Base-by-base conservation (phyloP, 2,113 vertebrate species). In the Acanthochromis polyacanthus region DNA sequence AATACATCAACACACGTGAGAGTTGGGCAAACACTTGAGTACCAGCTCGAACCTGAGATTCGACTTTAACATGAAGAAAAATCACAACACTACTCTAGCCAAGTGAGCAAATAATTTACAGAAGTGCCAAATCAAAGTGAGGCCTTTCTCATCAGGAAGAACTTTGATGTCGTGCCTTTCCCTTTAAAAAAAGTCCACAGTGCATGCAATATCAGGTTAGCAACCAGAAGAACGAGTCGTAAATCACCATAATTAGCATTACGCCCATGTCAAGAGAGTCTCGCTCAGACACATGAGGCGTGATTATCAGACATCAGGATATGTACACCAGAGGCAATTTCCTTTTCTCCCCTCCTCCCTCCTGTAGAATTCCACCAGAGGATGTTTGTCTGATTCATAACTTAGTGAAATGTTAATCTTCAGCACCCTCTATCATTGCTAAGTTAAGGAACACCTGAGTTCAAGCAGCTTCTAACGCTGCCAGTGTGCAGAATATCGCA, bases 161-260 rank as follows among this genome's bases (percentile, higher is more conserved):
- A 67, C 19, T 74, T 30, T 74, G 55, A n/a, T n/a, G 17, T 19
- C 17, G 28, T 2, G 11, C 50, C 12, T 60, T 48, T 60, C 40
- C 32, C 48, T 73, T n/a, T 55, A 48, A 65, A 63, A 72, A 36
- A 72, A 59, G 72, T 46, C 55, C 17, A 36, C 59, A 66, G 45
- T 51, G 10, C 10, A 22, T 64, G 80, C 58, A 22, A 69, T 80
- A 63, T 71, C 45, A 84, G 58, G 66, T 55, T 55, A 67, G 70
- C 80, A 88, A 88, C 88, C 81, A 71, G 62, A 80, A 32, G 84
- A 86, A 91, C 71, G 4, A 87, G 88, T 90, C 60, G 68, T 90
- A 87, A 91, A 89, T 93, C 85, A 87, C n/a, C 75, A 58, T 86
- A 84, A 92, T 92, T 89, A 91, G 53, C 43, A 88, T 80, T 75